A percentile compares a stretch with the other conserved stretches of the same genome.
Evolutionary conservation across 1,140 invertebrate genomes (phyloP).

Genomic region (Scaptomyza montana): DNA sequence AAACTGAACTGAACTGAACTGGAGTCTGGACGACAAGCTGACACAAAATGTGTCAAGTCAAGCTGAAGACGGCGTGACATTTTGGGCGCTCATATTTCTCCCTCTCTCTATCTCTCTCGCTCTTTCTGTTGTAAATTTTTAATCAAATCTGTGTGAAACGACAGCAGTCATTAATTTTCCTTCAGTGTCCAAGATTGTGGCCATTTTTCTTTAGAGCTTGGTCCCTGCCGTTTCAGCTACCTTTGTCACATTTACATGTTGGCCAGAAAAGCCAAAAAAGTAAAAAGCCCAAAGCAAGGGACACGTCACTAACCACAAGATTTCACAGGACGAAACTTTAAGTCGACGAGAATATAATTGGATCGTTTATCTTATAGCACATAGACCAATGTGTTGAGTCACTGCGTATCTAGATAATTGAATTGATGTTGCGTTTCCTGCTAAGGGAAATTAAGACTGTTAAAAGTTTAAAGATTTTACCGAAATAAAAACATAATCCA

Average conservation of each 20-base stretch:
- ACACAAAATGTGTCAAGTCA: slow-evolving; percentile 50
- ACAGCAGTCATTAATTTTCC: slow-evolving; percentile 56
- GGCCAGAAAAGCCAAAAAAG: not conserved
- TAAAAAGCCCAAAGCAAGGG: not conserved
- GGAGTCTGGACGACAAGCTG: slow-evolving; percentile 22
- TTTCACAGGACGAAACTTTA: slow-evolving; percentile 8
- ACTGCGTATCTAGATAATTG: not conserved
- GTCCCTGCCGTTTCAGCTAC: slow-evolving; percentile 29
- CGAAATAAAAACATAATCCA: too few relatives aligned
- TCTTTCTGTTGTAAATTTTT: slow-evolving; percentile 44
- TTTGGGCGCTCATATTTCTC: slow-evolving; percentile 14
- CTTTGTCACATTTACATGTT: slow-evolving; percentile 45
- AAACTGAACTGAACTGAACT: not conserved
- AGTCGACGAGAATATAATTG: not conserved
- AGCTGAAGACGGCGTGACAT: slow-evolving; percentile 50
- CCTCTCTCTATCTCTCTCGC: not conserved
- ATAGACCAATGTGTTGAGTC: slow-evolving; percentile 16
- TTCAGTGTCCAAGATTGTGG: slow-evolving; percentile 46
- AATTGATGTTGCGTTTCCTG: slow-evolving; percentile 3
- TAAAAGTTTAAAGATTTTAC: too few relatives aligned
- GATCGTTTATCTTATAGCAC: not conserved
- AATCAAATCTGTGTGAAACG: slow-evolving; percentile 48
- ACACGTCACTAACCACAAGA: slow-evolving; percentile 30
- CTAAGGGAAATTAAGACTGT: not conserved
- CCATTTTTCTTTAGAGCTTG: slow-evolving; percentile 44